Conservation (phyloP, 2,888 invertebrate genomes). For the Sinotaia quadrata region DNA sequence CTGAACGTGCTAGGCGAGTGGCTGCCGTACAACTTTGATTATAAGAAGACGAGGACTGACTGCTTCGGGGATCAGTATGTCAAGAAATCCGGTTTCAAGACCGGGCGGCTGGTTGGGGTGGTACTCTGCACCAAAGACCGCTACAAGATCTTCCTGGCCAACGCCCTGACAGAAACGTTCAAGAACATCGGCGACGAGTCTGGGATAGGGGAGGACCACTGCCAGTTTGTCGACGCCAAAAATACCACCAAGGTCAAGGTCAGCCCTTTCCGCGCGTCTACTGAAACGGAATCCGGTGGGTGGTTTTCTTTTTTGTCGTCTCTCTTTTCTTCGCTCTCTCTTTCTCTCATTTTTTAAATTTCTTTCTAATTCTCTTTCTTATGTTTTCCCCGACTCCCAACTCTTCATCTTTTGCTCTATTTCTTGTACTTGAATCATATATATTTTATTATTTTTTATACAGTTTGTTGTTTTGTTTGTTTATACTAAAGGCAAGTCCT, state of each 20-base stretch:
- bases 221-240: conserved; percentile 60
- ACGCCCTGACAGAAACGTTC: conserved; percentile 51
- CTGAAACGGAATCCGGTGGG: conserved; percentile 35
- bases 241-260: conserved; percentile 32
- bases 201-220: conserved; percentile 62
- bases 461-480: too few species aligned
- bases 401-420: too few species aligned
- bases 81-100: conserved; percentile 42
- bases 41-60: conserved; percentile 42
- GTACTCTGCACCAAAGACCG: conserved; percentile 51
- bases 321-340: too few species aligned
- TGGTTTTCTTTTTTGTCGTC: too few species aligned
- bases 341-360: too few species aligned
- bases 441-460: too few species aligned
- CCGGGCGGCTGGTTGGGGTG: conserved; percentile 57
- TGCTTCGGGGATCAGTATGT: conserved; percentile 55
- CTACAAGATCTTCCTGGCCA: conserved; percentile 61
- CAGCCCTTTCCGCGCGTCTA: conserved; percentile 30
- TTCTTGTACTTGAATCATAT: too few species aligned
- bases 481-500: too few species aligned
- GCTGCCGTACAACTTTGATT: conserved; percentile 53
- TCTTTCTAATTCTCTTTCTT: too few species aligned
- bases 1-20: conserved; percentile 45
- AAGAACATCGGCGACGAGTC: conserved; percentile 57
- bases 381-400: too few species aligned